A percentile compares a stretch with the other conserved stretches of the same genome.
These are phyloP conservation scores for Eunapius fragilis DNA, from an alignment of 37 sponge, comb jelly and placozoan genomes.

Conservation along the genomic window DNA sequence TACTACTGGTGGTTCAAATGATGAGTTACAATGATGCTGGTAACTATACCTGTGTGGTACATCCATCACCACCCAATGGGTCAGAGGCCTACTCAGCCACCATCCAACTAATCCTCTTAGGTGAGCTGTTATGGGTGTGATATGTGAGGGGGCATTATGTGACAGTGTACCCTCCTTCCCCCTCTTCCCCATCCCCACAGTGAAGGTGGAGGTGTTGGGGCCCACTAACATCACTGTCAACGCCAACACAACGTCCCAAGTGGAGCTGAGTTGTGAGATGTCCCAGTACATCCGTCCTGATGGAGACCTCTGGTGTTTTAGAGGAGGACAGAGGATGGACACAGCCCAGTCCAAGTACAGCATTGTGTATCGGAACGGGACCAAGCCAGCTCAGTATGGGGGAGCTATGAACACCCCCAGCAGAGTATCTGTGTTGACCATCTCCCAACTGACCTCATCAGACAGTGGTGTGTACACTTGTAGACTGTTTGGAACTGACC, in stretches of 20 bases:
- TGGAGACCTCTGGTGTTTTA: neutral
- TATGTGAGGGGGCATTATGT: neutral
- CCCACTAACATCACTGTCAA: neutral
- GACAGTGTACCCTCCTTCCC: neutral
- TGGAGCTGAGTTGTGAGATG: neutral
- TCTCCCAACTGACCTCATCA: neutral
- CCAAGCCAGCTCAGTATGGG: neutral
- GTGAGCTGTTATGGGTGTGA: neutral
- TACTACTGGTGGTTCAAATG: too few species aligned
- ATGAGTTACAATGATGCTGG: too few species aligned
- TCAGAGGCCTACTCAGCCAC: neutral
- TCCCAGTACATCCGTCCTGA: neutral
- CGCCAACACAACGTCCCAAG: neutral
- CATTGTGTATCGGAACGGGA: neutral
- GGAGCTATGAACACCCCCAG: neutral
- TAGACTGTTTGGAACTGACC: neutral
- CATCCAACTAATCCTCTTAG: neutral
- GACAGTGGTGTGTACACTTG: neutral
- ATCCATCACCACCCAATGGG: too few species aligned
- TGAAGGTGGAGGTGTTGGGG: neutral
- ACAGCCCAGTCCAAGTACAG: neutral
- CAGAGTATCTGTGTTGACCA: neutral
- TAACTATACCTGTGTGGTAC: too few species aligned
- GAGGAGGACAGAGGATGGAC: neutral
- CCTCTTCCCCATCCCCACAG: too few species aligned